Percentiles rank a stretch among this genome's conserved stretches.
Conservation (phyloP, 1,140 invertebrate species). For the Archegozetes longisetosus region DNA sequence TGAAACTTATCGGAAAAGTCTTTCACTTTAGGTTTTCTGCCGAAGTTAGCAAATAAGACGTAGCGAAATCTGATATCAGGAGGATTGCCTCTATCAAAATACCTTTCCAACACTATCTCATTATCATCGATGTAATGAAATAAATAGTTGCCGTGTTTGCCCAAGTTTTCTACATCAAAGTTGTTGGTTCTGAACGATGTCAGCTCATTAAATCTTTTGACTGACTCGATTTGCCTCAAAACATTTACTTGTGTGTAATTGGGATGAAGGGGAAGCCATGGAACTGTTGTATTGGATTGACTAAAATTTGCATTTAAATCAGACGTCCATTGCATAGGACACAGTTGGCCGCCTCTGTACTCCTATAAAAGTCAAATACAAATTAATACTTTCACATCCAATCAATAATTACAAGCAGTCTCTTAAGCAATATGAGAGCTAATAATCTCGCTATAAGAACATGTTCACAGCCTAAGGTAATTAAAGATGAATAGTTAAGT, state of each 20-base stretch:
- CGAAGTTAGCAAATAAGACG: slow-evolving; percentile 14
- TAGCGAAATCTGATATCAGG: slow-evolving; percentile 8
- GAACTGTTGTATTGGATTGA: neutral
- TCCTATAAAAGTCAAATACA: slow-evolving; percentile 5
- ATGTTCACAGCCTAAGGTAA: too few relatives aligned
- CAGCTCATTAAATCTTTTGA: neutral
- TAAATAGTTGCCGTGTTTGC: slow-evolving; percentile 11
- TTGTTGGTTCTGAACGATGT: slow-evolving; percentile 6
- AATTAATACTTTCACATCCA: neutral
- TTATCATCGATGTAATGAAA: slow-evolving; percentile 16
- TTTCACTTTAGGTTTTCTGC: neutral
- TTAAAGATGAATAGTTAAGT: too few relatives aligned
- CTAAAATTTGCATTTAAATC: slow-evolving; percentile 18
- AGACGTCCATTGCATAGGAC: slow-evolving; percentile 21
- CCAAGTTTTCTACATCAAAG: neutral
- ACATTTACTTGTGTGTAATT: slow-evolving; percentile 18
- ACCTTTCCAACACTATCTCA: slow-evolving; percentile 8
- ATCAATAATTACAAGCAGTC: neutral
- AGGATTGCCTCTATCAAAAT: slow-evolving; percentile 11
- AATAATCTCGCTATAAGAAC: too few relatives aligned
- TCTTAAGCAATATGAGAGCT: too few relatives aligned
- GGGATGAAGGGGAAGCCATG: slow-evolving; percentile 19
- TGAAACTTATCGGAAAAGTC: slow-evolving; percentile 16
- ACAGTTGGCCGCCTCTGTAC: slow-evolving; percentile 19
- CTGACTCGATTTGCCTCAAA: slow-evolving; percentile 5